Percentiles rank a stretch among this genome's conserved stretches.
phyloP scores from a whole-genome alignment of 2,113 vertebrate species.

The Microtus montanus region DNA sequence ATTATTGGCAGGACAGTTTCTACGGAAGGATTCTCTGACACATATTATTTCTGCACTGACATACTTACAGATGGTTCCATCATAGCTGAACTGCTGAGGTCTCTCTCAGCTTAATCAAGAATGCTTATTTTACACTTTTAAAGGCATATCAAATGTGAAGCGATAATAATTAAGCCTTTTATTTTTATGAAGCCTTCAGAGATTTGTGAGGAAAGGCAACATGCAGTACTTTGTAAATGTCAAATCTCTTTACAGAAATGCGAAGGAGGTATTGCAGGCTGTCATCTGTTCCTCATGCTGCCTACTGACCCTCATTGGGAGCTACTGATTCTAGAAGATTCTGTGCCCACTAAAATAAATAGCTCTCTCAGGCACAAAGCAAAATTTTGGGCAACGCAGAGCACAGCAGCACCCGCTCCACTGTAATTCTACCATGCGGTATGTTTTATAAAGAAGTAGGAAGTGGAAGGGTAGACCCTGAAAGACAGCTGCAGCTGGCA shows the following conservation, averaged over 20 bases:
- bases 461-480: conserved; percentile 62
- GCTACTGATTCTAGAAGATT: conserved; percentile 68
- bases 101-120: conserved; percentile 51
- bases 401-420: conserved; percentile 63
- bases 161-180: conserved; percentile 78
- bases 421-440: conserved; percentile 68
- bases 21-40: conserved; percentile 27
- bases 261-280: conserved; percentile 80
- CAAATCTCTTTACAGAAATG: conserved; percentile 82
- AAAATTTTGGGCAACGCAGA: conserved; percentile 78
- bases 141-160: conserved; percentile 65
- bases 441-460: conserved; percentile 59
- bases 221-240: conserved; percentile 81
- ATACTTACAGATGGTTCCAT: conserved; percentile 11
- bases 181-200: conserved; percentile 76
- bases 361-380: conserved; percentile 67
- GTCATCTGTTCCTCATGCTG: conserved; percentile 80
- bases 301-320: conserved; percentile 79
- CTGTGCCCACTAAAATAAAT: conserved; percentile 75
- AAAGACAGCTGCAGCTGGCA: conserved; percentile 78
- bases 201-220: conserved; percentile 73
- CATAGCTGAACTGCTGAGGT: background rate
- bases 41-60: background rate
- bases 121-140: conserved; percentile 62
- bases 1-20: background rate